Percentiles rank a stretch among this genome's conserved stretches.
Evolutionary conservation across 1,140 invertebrate species (phyloP).

Genomic region (Macrobrachium rosenbergii): DNA sequence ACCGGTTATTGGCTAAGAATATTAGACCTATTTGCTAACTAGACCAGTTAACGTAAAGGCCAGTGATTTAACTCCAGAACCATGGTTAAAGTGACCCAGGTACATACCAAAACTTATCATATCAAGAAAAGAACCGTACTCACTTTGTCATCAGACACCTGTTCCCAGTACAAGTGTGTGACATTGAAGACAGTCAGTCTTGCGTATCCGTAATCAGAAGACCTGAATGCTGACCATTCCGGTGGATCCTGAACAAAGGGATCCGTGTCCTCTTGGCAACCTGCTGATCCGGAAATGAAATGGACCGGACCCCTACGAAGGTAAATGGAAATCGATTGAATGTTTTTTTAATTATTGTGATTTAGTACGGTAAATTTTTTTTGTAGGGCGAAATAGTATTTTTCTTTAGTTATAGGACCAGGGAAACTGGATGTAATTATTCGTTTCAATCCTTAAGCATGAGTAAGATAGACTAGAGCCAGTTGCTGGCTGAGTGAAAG

Average conservation of each 20-base stretch:
- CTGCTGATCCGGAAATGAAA: constrained; percentile 91
- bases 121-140: not conserved
- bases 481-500: too few relatives aligned
- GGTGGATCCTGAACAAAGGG: constrained; percentile 73
- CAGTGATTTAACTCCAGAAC: too few relatives aligned
- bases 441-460: too few relatives aligned
- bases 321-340: not conserved
- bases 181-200: constrained; percentile 83
- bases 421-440: too few relatives aligned
- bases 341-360: not conserved
- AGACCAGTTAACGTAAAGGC: too few relatives aligned
- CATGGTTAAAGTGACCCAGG: too few relatives aligned
- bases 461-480: too few relatives aligned
- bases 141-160: constrained; percentile 79
- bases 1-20: too few relatives aligned
- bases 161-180: constrained; percentile 91
- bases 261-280: constrained; percentile 76
- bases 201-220: constrained; percentile 94
- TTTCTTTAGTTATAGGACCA: not conserved
- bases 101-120: too few relatives aligned
- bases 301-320: constrained; percentile 84
- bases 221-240: constrained; percentile 87
- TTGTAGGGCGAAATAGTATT: not conserved
- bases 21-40: too few relatives aligned
- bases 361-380: not conserved